These are phyloP conservation scores for Holothuria scabra DNA, from an alignment of 53 echinoderm and acorn worm species.

Conservation along the genomic window DNA sequence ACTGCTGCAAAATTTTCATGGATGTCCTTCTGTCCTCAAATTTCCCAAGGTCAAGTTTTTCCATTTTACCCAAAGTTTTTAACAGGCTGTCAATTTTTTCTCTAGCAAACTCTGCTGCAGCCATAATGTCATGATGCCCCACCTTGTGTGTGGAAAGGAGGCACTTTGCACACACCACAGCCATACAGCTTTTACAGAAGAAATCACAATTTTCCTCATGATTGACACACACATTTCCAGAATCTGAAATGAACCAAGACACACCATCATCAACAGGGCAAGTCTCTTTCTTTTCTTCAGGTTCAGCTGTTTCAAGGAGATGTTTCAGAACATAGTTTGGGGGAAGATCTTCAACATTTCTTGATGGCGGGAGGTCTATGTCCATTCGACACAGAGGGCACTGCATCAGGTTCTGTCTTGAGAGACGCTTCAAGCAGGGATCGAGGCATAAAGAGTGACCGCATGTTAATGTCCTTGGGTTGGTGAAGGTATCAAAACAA, in stretches of 20 bases:
- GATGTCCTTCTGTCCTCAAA: background rate
- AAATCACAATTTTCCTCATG: slow-evolving; percentile 32
- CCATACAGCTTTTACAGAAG: slow-evolving; percentile 29
- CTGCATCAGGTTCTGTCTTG: background rate
- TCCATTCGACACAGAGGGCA: slow-evolving; percentile 27
- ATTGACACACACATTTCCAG: slow-evolving; percentile 15
- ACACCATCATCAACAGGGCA: background rate
- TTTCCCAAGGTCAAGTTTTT: background rate
- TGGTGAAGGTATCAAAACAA: slow-evolving; percentile 17
- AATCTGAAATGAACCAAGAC: background rate
- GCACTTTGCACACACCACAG: slow-evolving; percentile 32
- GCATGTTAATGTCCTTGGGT: slow-evolving; percentile 18
- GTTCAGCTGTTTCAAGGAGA: slow-evolving; percentile 12
- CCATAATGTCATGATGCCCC: slow-evolving; percentile 19
- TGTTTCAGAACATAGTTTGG: slow-evolving; percentile 24
- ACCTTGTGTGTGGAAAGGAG: slow-evolving; percentile 38
- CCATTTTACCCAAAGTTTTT: background rate
- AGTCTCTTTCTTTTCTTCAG: background rate
- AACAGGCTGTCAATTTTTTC: slow-evolving; percentile 5
- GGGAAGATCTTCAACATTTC: slow-evolving; percentile 12
- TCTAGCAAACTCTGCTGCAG: background rate
- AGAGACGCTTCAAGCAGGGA: slow-evolving; percentile 3
- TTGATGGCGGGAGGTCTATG: background rate
- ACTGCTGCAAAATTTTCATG: background rate
- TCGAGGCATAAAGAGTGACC: slow-evolving; percentile 24